Base-by-base conservation (phyloP, 2,113 vertebrate genomes). In the Microcebus griseorufus region DNA sequence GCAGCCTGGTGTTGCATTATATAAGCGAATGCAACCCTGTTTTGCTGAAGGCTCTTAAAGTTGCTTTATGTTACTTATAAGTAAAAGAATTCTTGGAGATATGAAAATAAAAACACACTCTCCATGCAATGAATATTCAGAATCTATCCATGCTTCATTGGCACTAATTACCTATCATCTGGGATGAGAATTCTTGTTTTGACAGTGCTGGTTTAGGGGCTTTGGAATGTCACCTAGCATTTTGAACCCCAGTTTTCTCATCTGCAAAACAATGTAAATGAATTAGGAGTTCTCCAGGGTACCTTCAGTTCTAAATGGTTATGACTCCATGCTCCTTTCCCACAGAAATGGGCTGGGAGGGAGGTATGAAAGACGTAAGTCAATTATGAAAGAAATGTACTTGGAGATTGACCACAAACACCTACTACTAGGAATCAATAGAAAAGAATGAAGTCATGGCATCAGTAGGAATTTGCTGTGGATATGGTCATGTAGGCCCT, bases 81-180 rank as follows among this genome's bases (percentile, higher is more conserved):
- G 78, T 88, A 78, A 88, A 90, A 85, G n/a, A 88, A 88, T 67
- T 91, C 51, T 22, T 88, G 60, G 25, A 81, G 78, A 90, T 85
- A 45, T 23, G 48, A 60, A 34, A 79, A 67, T 51, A 39, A 72
- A 70, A 92, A 42, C 23, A 27, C 4, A n/a, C n/a, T 91, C 3
- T 78, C 17, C 2, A 62, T 6, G 51, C 11, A 80, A 42, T 12
- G 53, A 76, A 69, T 64, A 94, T 67, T 39, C 29, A 39, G 82
- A 64, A 67, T 5, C 20, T 37, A 8, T 39, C 45, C 48, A 23
- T 25, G 2, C n/a, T 62, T 70, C 3, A 9, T 9, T 48, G 34
- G 16, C 75, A 48, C 8, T 9, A 48, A 32, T 48, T 70, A 20
- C 10, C 37, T 51, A 7, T 76, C 6, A 93, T 60, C 34, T 65